Evolutionary conservation across 1,140 invertebrate species (phyloP).

Genomic region (Tetramorium parvispinum): DNA sequence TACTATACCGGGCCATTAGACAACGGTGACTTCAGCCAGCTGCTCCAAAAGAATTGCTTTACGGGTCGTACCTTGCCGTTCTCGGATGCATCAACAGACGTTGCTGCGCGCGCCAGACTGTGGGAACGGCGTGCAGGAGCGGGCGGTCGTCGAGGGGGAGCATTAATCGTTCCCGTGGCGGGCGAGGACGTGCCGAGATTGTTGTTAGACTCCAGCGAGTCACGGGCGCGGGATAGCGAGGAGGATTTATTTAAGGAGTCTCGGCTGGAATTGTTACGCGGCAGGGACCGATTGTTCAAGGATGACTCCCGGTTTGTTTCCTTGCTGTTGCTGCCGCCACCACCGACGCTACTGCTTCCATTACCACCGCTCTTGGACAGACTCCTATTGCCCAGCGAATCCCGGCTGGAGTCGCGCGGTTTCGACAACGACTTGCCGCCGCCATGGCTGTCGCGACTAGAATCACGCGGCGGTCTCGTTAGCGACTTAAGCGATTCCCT

Average conservation of each 20-base stretch:
- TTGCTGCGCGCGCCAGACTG: slow-evolving; percentile 78
- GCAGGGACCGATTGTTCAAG: slow-evolving; percentile 79
- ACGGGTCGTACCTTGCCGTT: slow-evolving; percentile 89
- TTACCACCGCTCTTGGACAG: slow-evolving; percentile 85
- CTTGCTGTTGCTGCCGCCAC: slow-evolving; percentile 69
- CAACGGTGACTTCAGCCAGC: slow-evolving; percentile 88
- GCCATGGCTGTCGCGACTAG: slow-evolving; percentile 77
- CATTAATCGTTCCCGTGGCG: slow-evolving; percentile 71
- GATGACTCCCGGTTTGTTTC: slow-evolving; percentile 78
- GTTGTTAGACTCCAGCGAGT: slow-evolving; percentile 79
- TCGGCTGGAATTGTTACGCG: slow-evolving; percentile 80
- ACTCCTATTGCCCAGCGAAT: slow-evolving; percentile 87
- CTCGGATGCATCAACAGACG: slow-evolving; percentile 78
- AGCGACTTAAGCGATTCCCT: slow-evolving; percentile 87
- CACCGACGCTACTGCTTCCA: slow-evolving; percentile 56
- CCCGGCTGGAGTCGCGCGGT: slow-evolving; percentile 85
- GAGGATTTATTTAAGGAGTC: slow-evolving; percentile 81
- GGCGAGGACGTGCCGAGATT: slow-evolving; percentile 68
- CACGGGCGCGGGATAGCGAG: slow-evolving; percentile 79
- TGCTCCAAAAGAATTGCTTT: slow-evolving; percentile 88
- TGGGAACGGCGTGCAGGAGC: slow-evolving; percentile 82
- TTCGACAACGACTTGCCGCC: slow-evolving; percentile 73
- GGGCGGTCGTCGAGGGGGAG: slow-evolving; percentile 79
- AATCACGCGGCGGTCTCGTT: slow-evolving; percentile 76
- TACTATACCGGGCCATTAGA: slow-evolving; percentile 83